Percentiles rank a stretch among this genome's conserved stretches.
phyloP scores from a whole-genome alignment of 2,113 vertebrate genomes.

The Andinoacara biseriatus region DNA sequence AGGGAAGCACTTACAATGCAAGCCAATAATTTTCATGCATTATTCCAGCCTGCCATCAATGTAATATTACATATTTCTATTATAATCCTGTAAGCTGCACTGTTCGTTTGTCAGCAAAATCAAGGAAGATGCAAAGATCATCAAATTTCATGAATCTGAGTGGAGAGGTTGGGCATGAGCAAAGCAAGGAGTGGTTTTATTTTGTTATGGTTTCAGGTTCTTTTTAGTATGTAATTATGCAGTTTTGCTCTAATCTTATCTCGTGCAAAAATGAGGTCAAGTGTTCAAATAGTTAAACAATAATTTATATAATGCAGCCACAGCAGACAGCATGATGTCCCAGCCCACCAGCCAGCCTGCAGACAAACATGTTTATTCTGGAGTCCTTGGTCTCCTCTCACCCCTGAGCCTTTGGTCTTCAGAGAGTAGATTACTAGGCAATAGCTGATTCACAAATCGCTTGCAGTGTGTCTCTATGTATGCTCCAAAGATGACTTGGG shows the following conservation, averaged over 20 bases:
- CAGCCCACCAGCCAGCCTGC: constrained; percentile 3
- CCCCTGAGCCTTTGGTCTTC: background rate
- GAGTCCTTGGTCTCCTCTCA: constrained; percentile 16
- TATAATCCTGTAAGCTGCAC: constrained; percentile 1
- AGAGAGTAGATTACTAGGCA: constrained; percentile 28
- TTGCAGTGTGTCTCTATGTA: background rate
- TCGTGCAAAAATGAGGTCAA: background rate
- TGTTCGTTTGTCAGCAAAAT: background rate
- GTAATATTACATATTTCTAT: constrained; percentile 9
- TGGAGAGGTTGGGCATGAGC: background rate
- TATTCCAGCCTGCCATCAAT: constrained; percentile 4
- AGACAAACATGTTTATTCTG: constrained; percentile 39
- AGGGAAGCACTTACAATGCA: background rate
- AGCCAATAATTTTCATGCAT: constrained; percentile 20
- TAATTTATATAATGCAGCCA: background rate
- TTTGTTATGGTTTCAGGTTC: background rate
- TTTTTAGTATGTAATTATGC: constrained; percentile 26
- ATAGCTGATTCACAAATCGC: constrained; percentile 28
- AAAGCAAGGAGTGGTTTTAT: background rate
- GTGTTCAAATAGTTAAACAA: background rate
- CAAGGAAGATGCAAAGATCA: background rate
- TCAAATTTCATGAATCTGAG: background rate
- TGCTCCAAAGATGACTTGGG: constrained; percentile 9
- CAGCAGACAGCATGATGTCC: constrained; percentile 5
- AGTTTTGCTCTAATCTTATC: background rate